Evolutionary conservation across 2,113 vertebrate genomes (phyloP).

Genomic region (Corythornis vintsioides): DNA sequence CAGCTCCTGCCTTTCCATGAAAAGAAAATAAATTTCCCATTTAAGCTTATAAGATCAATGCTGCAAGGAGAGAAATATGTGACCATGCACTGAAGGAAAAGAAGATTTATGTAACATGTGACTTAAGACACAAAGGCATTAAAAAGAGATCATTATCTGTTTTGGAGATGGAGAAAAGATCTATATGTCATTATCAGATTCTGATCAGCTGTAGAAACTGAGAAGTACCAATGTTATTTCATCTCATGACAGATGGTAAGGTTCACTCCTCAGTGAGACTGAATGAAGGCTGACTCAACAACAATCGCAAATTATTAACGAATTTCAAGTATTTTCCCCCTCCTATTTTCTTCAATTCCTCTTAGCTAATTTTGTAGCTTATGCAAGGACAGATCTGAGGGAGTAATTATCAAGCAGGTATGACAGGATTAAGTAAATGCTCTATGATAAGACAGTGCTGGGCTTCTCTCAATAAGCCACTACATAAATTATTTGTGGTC

Average conservation of each 20-base stretch:
- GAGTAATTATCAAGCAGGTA: slow-evolving; percentile 65
- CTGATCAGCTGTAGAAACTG: background rate
- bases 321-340: background rate
- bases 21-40: slow-evolving; percentile 31
- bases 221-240: background rate
- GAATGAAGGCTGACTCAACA: background rate
- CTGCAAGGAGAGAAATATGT: background rate
- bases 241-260: background rate
- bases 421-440: slow-evolving; percentile 28
- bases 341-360: slow-evolving; percentile 8
- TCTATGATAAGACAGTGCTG: slow-evolving; percentile 40
- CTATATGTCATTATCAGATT: background rate
- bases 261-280: background rate
- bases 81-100: background rate
- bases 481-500: slow-evolving; percentile 56
- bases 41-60: background rate
- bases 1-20: background rate
- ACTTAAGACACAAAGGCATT: slow-evolving; percentile 15
- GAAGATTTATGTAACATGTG: slow-evolving; percentile 11
- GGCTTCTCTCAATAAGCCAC: slow-evolving; percentile 7
- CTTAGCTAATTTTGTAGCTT: slow-evolving; percentile 45
- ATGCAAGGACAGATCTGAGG: slow-evolving; percentile 56
- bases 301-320: slow-evolving; percentile 35
- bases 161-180: background rate
- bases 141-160: slow-evolving; percentile 27